These are phyloP conservation scores for Hydrozoanthus tunicans DNA, from an alignment of 64 coral and sea anemone genomes.

Conservation along the genomic window DNA sequence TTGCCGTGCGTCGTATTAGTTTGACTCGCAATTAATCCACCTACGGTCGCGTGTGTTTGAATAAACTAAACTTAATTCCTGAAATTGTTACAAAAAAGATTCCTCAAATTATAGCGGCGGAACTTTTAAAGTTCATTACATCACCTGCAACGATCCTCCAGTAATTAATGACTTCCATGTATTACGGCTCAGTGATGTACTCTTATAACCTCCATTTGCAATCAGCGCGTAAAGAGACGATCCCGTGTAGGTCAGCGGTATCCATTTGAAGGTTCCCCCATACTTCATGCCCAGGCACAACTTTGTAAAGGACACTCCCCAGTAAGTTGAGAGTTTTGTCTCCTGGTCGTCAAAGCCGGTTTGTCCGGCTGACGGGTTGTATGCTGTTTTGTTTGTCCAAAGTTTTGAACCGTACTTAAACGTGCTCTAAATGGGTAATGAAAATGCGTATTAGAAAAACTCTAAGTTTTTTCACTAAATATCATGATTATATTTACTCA, in stretches of 20 bases:
- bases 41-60: no score
- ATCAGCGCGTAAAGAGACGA: slow-evolving; percentile 51
- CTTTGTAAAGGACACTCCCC: slow-evolving; percentile 70
- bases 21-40: no score
- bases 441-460: background rate
- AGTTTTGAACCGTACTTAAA: slow-evolving; percentile 30
- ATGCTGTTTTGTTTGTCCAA: slow-evolving; percentile 65
- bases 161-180: slow-evolving; percentile 63
- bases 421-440: slow-evolving; percentile 27
- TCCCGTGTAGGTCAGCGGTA: background rate
- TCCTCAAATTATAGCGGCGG: background rate
- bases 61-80: no score
- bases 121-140: background rate
- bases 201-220: background rate
- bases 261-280: slow-evolving; percentile 13
- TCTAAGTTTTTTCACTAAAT: no score
- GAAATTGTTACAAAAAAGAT: no score
- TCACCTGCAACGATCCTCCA: slow-evolving; percentile 43
- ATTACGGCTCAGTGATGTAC: background rate
- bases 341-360: slow-evolving; percentile 69
- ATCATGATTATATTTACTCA: no score
- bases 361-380: slow-evolving; percentile 41
- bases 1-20: no score
- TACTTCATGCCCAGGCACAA: slow-evolving; percentile 73
- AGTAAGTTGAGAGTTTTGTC: slow-evolving; percentile 75